phyloP scores from a whole-genome alignment of 1,140 invertebrate species.

The Camponotus floridanus region DNA sequence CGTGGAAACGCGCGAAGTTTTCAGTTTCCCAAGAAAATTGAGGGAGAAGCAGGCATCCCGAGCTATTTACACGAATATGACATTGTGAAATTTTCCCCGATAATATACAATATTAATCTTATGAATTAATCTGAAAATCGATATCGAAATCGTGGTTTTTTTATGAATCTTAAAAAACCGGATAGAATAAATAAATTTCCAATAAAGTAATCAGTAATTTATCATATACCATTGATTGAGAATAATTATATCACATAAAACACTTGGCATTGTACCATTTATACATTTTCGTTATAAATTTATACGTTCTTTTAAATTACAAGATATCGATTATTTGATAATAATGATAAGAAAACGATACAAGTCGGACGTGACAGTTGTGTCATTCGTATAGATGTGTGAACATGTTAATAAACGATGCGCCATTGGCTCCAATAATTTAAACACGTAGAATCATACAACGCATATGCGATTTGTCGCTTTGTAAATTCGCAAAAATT shows the following conservation, averaged over 20 bases:
- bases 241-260: background rate
- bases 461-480: slow-evolving; percentile 25
- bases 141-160: background rate
- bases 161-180: background rate
- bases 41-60: slow-evolving; percentile 37
- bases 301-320: background rate
- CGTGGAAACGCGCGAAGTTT: slow-evolving; percentile 53
- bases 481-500: slow-evolving; percentile 47
- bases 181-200: background rate
- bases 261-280: background rate
- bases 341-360: background rate
- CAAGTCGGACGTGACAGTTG: no score
- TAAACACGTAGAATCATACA: slow-evolving; percentile 36
- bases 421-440: slow-evolving; percentile 29
- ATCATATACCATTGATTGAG: background rate
- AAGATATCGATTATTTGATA: background rate
- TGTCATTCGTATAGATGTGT: background rate
- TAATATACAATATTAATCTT: slow-evolving; percentile 17
- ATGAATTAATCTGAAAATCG: slow-evolving; percentile 12
- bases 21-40: slow-evolving; percentile 50
- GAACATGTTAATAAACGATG: slow-evolving; percentile 7
- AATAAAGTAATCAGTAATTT: background rate
- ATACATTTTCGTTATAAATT: background rate
- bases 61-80: slow-evolving; percentile 44
- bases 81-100: slow-evolving; percentile 7